Conservation (phyloP, 2,888 invertebrate genomes). For the Tanypteryx hageni region DNA sequence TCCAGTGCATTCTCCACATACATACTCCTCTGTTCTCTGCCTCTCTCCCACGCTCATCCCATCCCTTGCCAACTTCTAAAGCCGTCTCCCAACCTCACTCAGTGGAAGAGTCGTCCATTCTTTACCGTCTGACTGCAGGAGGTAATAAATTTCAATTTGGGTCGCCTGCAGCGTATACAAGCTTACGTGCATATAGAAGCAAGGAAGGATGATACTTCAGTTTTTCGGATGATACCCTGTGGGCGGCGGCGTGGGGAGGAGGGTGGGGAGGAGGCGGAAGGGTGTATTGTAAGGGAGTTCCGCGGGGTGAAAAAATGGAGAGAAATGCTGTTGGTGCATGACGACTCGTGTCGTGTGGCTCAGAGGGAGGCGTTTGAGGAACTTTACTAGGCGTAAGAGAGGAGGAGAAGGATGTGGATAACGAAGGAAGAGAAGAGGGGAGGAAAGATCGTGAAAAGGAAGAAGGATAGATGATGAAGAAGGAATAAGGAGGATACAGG, state of each 20-base stretch:
- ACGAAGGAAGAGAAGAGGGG: background rate
- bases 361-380: background rate
- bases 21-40: background rate
- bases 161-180: slow-evolving; percentile 32
- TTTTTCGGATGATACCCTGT: background rate
- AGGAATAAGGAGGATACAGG: no score
- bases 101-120: slow-evolving; percentile 4
- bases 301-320: background rate
- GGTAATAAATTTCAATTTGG: slow-evolving; percentile 32
- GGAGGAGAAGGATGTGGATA: background rate
- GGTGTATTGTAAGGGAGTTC: background rate
- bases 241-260: background rate
- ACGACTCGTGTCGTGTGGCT: background rate
- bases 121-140: slow-evolving; percentile 32
- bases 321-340: slow-evolving; percentile 20
- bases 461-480: no score
- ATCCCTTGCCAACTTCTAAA: background rate
- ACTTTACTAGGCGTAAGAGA: background rate
- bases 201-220: slow-evolving; percentile 21
- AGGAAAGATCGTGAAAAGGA: no score
- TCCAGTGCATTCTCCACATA: background rate
- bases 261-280: background rate
- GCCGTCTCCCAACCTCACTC: slow-evolving; percentile 6
- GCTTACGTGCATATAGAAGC: slow-evolving; percentile 28
- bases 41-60: background rate